Conservation (phyloP, 2,113 vertebrate species). For the Kobus ellipsiprymnus region DNA sequence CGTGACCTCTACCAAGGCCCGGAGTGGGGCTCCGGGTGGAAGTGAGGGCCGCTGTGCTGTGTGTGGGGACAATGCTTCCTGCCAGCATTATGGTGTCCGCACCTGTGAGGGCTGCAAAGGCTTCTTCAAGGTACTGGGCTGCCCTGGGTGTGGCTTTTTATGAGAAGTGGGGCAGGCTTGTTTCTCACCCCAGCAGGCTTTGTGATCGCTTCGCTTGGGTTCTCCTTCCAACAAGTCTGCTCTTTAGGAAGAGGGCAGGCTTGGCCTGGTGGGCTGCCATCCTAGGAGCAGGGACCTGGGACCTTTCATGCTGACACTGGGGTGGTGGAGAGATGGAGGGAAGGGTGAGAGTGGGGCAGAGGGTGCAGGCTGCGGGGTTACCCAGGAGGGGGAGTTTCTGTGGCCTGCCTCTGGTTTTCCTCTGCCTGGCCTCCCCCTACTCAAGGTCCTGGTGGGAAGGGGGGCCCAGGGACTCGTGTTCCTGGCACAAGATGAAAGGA, state of each 20-base stretch:
- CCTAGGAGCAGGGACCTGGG: not conserved
- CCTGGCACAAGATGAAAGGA: conserved; percentile 65
- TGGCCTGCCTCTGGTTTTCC: not conserved
- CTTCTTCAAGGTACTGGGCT: conserved; percentile 91
- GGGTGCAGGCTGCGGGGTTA: not conserved
- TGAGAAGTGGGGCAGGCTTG: not conserved
- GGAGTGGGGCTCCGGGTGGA: conserved; percentile 76
- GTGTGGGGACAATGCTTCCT: conserved; percentile 95
- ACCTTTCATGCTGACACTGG: not conserved
- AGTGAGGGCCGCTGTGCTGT: conserved; percentile 93
- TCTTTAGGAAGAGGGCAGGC: not conserved
- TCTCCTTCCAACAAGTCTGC: not conserved
- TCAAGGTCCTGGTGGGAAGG: conserved; percentile 14
- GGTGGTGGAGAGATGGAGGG: not conserved
- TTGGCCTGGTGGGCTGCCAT: not conserved
- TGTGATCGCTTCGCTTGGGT: not conserved
- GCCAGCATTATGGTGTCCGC: conserved; percentile 96
- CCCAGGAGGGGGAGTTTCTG: not conserved
- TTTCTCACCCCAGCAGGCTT: not conserved
- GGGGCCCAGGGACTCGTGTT: conserved; percentile 34
- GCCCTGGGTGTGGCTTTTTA: not conserved
- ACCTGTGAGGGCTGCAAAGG: conserved; percentile 98
- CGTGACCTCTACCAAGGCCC: conserved; percentile 82
- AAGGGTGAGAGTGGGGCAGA: not conserved
- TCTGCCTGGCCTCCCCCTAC: not conserved